Evolutionary conservation across 2,797 vertebrate genomes (phyloP), one percentile per base, ranked within the genome.

Genomic region (Paedocypris micromegethes): DNA sequence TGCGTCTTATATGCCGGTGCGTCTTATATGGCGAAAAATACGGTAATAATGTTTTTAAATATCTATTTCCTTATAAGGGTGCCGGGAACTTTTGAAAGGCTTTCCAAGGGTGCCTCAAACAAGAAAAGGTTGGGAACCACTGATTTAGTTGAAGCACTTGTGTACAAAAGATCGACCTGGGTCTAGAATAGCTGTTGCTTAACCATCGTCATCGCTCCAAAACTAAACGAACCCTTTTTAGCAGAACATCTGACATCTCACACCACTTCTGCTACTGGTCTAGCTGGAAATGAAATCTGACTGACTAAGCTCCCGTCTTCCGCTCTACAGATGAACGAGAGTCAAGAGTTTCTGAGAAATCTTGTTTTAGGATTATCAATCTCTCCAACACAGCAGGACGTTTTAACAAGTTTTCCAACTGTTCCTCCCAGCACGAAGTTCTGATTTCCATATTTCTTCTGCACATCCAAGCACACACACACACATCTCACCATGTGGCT

Each of bases 341-440:
- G 23, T 23, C 23, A 83, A 79, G 78, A 84, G 75, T 85, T 86
- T 87, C 88, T 86, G 80, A 87, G 84, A 85, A 84, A 87, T 86
- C 83, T 82, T 88, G 84, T 85, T 87, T 89, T 90, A 88, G 88
- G 87, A 88, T 89, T 81, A 83, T 83, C 84, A 82, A 59, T 78
- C 84, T 84, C 83, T 81, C 79, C 66, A 52, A 59, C 57, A 60
- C 58, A 2, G 42, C 57, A 68, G 6, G 54, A 60, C 63, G 41
- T 66, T 54, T 52, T 42, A 58, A 48, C 60, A 41, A 57, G 51
- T 46, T 46, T 62, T 42, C 38, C 45, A 39, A 44, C 49, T 54
- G 45, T 49, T 66, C 63, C 60, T 59, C 23, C 66, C 6, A 47
- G 53, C 58, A 66, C 42, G 60, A 43, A 48, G 9, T 49, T 68